Conservation (phyloP, 2,113 vertebrate species). For the Mirounga angustirostris region DNA sequence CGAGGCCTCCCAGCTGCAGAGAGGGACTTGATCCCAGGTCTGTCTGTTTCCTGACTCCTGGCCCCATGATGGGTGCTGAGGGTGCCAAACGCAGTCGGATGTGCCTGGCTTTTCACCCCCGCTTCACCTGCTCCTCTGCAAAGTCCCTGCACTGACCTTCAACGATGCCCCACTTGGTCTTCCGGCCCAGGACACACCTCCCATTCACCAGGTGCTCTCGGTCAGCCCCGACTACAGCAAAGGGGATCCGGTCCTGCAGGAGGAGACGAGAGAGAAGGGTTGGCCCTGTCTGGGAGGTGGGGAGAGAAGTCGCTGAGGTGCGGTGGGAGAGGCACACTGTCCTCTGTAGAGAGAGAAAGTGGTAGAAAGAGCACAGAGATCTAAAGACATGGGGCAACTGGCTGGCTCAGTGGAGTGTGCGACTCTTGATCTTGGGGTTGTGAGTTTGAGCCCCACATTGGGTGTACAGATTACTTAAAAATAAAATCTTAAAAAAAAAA, state of each 20-base stretch:
- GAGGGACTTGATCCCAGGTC: neutral
- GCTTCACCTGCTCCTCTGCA: neutral
- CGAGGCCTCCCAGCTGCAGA: neutral
- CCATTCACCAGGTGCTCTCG: conserved; percentile 96
- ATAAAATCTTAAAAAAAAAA: neutral
- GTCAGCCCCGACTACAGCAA: conserved; percentile 97
- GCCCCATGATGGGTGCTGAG: neutral
- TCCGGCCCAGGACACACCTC: conserved; percentile 95
- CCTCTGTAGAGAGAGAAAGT: neutral
- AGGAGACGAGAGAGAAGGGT: fast-evolving
- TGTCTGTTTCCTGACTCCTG: neutral
- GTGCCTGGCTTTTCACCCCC: neutral
- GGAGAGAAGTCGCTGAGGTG: neutral
- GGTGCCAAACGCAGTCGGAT: neutral
- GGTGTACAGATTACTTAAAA: neutral
- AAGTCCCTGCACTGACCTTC: conserved; percentile 90
- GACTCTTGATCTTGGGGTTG: neutral
- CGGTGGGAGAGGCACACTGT: neutral
- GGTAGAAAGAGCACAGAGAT: neutral
- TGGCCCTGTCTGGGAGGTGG: neutral
- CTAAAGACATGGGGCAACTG: neutral
- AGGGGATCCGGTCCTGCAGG: conserved; percentile 94
- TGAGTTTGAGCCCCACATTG: neutral
- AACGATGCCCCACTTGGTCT: conserved; percentile 98
- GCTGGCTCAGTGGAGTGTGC: neutral